Evolutionary conservation across 2,888 invertebrate species (phyloP), one percentile per base, ranked within the genome.

Genomic region (Andrena flavipes): DNA sequence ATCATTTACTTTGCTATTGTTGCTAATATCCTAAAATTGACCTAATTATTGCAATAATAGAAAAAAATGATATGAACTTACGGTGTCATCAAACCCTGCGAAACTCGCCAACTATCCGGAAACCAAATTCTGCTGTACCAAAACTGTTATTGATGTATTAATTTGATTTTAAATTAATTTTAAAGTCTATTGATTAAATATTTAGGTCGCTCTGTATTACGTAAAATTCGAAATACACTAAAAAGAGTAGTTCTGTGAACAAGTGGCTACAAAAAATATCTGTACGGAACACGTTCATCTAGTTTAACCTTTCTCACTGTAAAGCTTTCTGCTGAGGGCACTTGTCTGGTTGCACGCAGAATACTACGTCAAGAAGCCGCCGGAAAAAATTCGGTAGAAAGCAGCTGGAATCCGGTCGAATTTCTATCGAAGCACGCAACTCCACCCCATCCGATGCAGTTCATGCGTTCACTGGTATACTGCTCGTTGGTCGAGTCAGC

Each of bases 401-500:
- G 85, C 79, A 76, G 35, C 16, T 75, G 72, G 79, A 82, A 85
- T 85, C 82, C 85, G 82, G 76, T 84, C 63, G 77, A 85, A 85
- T 85, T 85, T 82, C 76, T 80, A 77, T 65, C 76, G 30, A 76
- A 79, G 79, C 71, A 74, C 67, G 70, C 76, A 20, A 64, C 54
- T 42, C 20, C 29, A 81, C 67, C 60, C 54, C 10, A 69, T 72
- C 54, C 64, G 48, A 23, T 59, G 16, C 16, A 59, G 23, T 59
- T 59, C 56, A 13, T 16, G 16, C 56, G 2, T 29, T 29, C 56
- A 20, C n/a, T 51, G 13, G 42, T 42, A 16, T 51, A 51, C 20
- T 51, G 29, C 26, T 42, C 13, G 13, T 42, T 29, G 5, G 6
- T 59, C 26, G 59, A 59, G 59, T 23, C 54, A 2, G 54, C 20